Evolutionary conservation across 2,797 vertebrate species (phyloP).

Genomic region (Clarias pachynema): DNA sequence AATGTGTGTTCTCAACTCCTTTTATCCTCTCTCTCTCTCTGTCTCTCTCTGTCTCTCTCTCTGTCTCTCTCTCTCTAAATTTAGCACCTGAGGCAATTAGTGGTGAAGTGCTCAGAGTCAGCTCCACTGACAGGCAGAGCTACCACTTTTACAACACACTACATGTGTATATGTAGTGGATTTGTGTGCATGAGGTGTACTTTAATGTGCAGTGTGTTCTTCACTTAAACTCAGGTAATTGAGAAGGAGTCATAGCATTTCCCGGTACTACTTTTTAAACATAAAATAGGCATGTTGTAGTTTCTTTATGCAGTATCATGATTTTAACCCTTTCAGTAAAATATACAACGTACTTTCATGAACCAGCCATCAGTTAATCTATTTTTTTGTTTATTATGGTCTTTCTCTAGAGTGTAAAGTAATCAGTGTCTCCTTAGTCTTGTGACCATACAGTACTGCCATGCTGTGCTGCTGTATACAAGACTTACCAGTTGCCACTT

Average conservation of each 20-base stretch:
- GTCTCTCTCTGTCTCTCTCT: constrained; percentile 59
- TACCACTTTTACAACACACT: constrained; percentile 55
- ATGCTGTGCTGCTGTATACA: not conserved
- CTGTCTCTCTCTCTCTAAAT: constrained; percentile 76
- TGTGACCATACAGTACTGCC: not conserved
- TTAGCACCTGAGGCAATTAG: constrained; percentile 89
- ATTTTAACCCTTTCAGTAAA: not conserved
- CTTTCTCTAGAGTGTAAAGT: not conserved
- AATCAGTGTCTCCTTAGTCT: not conserved
- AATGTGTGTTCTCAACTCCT: constrained; percentile 28
- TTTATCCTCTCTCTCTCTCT: constrained; percentile 45
- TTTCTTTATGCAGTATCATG: not conserved
- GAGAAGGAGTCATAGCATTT: constrained; percentile 10
- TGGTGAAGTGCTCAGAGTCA: constrained; percentile 82
- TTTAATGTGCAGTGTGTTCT: constrained; percentile 7
- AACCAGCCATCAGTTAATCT: not conserved
- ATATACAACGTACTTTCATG: not conserved
- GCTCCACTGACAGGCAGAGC: constrained; percentile 84
- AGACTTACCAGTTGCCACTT: not conserved
- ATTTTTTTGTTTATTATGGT: too few species aligned
- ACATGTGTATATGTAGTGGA: constrained; percentile 35
- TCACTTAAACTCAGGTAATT: constrained; percentile 5
- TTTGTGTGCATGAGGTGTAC: constrained; percentile 21
- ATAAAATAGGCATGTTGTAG: not conserved
- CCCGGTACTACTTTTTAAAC: constrained; percentile 2